Base-by-base conservation (phyloP, 2,113 vertebrate genomes). In the Xenopus laevis region DNA sequence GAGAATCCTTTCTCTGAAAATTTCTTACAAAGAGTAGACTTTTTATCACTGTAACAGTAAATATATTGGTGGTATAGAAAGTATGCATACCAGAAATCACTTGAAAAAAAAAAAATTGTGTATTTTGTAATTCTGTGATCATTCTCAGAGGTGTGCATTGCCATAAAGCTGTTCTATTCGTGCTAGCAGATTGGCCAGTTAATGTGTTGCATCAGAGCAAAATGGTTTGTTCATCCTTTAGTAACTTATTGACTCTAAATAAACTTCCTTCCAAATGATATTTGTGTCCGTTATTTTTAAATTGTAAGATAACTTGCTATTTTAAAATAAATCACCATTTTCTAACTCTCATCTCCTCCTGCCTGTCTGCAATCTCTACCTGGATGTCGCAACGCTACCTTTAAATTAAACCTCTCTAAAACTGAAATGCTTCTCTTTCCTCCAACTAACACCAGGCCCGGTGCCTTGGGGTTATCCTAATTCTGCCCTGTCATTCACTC, bases 171-270 rank as follows among this genome's bases (percentile, higher is more conserved):
- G 47, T 50, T 50, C 6, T 12, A 10, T 60, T 58, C 2, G 1
- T 4, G 17, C 20, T 60, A 60, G 58, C 7, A 60, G 9, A 60
- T 1, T 46, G 17, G 17, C n/a, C 40, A 18, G 17, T 65, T 65
- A 12, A 65, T 65, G 20, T 30, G 12, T 68, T 55, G 21, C 46
- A 53, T 53, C 7, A 30, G 23, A 20, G 13, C 50, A 53, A 55
- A 20, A 23, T 13, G 21, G 52, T 30, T 53, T 68, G 47, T 68
- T 68, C 2, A 53, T 27, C 50, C 21, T 68, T 55, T 53, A 47
- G 18, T 67, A 68, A 68, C 16, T 68, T 68, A 68, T 68, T 68
- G 47, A 30, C 15, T 23, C 18, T 55, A 53, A 68, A 68, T 68
- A 68, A 68, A 68, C 47, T 55, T 65, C 45, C 44, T 65, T 68